Evolutionary conservation across 2,888 invertebrate genomes (phyloP), one percentile per base, ranked within the genome.

Genomic region (Bugulina stolonifera): DNA sequence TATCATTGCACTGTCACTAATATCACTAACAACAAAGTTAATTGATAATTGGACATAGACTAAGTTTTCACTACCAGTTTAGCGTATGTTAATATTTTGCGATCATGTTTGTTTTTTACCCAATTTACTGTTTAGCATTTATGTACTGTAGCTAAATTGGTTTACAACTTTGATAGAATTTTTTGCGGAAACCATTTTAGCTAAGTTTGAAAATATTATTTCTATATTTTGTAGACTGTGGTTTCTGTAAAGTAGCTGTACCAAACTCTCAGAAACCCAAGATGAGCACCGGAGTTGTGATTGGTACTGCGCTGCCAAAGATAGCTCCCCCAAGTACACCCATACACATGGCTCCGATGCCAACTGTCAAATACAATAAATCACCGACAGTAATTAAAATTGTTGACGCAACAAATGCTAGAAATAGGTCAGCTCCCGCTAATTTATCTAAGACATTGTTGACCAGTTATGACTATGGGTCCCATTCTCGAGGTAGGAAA

Each of bases 241-340:
- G 64, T 25, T 64, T 64, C 64, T 64, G 64, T 32, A 64, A 64
- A 64, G 64, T 64, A 32, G n/a, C 64, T 1, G 18, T 64, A 14
- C 64, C 27, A 3, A 22, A 32, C 10, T 32, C 27, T 2, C 5
- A 10, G 2, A 55, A 18, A 5, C 5, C 22, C 3, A 64, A 64
- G 32, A 64, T 64, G 64, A 64, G 64, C 32, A 29, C 64, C 32
- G 64, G 25, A 43, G 69, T 34, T 27, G 72, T 73, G 58, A 75
- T 70, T 34, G 74, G 78, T 57, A 78, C 79, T n/a, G 76, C 77
- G 27, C 75, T 80, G 71, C 80, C 80, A 43, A 76, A 76, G 58
- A 79, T 80, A 18, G 76, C 79, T 10, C 79, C 79, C 10, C 29
- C 73, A 22, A 73, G 76, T 71, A 79, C 79, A 14, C 79, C 78